These are phyloP conservation scores for Vanessa tameamea DNA, from an alignment of 1,140 invertebrate species.

Conservation along the genomic window DNA sequence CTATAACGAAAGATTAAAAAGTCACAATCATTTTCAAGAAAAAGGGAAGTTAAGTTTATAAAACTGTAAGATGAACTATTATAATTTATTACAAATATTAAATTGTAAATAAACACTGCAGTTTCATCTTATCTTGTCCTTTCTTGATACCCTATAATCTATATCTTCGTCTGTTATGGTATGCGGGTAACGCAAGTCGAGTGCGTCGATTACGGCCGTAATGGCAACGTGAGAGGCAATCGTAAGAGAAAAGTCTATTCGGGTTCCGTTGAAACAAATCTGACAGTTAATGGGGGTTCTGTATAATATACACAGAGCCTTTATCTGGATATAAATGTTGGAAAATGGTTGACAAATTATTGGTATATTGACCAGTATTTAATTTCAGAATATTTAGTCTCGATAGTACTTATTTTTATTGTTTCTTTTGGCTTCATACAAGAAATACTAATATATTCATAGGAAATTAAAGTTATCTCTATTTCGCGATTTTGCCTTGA, in stretches of 20 bases:
- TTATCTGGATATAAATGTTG: background rate
- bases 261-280: constrained; percentile 14
- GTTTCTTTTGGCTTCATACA: no score
- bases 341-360: background rate
- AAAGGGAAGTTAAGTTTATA: no score
- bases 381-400: no score
- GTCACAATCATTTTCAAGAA: no score
- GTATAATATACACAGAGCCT: background rate
- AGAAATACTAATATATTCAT: no score
- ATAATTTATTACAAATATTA: no score
- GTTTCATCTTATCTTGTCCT: background rate
- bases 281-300: background rate
- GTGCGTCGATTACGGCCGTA: constrained; percentile 39
- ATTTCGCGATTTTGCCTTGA: no score
- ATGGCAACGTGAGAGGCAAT: constrained; percentile 41
- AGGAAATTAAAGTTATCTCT: no score
- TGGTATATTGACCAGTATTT: background rate
- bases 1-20: no score
- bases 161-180: constrained; percentile 25
- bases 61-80: no score
- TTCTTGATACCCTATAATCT: background rate
- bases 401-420: no score
- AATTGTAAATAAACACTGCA: background rate
- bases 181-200: constrained; percentile 31
- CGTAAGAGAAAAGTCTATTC: constrained; percentile 28